Percentiles rank a stretch among this genome's conserved stretches.
Evolutionary conservation across 2,113 vertebrate species (phyloP).

Genomic region (Sorex araneus): DNA sequence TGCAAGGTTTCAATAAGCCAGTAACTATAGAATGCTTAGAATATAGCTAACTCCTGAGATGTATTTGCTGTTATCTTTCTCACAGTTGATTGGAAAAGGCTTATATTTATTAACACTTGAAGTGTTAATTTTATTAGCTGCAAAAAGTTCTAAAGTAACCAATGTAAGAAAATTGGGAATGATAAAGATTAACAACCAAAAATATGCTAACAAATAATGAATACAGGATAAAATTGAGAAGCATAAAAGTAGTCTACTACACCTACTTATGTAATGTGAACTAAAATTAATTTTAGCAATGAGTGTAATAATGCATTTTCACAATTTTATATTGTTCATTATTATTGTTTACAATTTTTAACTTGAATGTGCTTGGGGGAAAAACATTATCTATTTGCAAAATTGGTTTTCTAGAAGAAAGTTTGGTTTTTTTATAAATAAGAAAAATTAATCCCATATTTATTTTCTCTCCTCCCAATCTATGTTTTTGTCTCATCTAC

Average conservation of each 20-base stretch:
- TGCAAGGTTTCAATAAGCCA: not conserved
- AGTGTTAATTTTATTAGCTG: conserved; percentile 20
- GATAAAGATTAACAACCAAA: conserved; percentile 2
- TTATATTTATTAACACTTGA: not conserved
- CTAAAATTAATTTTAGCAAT: not conserved
- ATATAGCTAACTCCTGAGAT: not conserved
- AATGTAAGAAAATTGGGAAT: conserved; percentile 10
- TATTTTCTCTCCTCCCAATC: conserved; percentile 8
- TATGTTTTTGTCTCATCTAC: not conserved
- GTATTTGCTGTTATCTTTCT: not conserved
- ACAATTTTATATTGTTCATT: not conserved
- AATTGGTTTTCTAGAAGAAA: conserved; percentile 39
- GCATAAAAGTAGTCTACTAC: not conserved
- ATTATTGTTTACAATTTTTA: not conserved
- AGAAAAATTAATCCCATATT: not conserved
- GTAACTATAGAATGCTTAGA: not conserved
- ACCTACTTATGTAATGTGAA: not conserved
- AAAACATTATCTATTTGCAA: conserved; percentile 36
- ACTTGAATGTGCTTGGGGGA: conserved; percentile 10
- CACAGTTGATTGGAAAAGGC: not conserved
- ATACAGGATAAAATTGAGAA: not conserved
- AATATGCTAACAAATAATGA: not conserved
- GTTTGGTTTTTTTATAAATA: not conserved
- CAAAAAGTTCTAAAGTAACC: not conserved
- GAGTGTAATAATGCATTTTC: not conserved